Percentiles rank a stretch among this genome's conserved stretches.
These are phyloP conservation scores for Cyanoliseus patagonus DNA, from an alignment of 2,113 vertebrate genomes.

Conservation along the genomic window DNA sequence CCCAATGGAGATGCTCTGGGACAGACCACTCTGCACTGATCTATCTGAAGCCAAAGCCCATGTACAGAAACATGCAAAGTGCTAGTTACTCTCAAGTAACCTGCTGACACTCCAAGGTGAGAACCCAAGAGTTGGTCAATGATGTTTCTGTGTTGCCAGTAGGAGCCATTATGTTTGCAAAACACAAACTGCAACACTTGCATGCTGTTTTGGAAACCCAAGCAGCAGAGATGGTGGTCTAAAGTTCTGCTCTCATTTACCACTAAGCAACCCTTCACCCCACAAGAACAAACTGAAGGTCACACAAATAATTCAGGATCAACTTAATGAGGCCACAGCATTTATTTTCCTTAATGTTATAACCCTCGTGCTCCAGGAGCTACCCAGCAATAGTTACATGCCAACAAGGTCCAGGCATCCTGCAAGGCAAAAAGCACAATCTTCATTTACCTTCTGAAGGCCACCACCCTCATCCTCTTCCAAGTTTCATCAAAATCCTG, in stretches of 20 bases:
- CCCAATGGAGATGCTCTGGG: not conserved
- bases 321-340: accelerated
- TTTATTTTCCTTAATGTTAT: not conserved
- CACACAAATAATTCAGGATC: not conserved
- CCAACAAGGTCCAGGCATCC: not conserved
- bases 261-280: not conserved
- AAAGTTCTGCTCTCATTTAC: not conserved
- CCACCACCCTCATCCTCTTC: not conserved
- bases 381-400: not conserved
- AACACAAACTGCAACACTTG: not conserved
- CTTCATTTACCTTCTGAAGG: not conserved
- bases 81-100: not conserved
- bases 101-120: not conserved
- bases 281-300: not conserved
- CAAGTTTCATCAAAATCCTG: not conserved
- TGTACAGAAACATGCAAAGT: not conserved
- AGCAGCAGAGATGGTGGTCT: not conserved
- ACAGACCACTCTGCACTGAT: not conserved
- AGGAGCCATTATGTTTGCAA: not conserved
- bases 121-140: not conserved
- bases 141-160: not conserved
- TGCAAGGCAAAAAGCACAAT: not conserved
- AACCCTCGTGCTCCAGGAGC: not conserved
- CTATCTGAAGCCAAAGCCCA: not conserved
- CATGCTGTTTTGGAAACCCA: not conserved